Evolutionary conservation across 2,113 vertebrate species (phyloP).

Genomic region (Tauraco erythrolophus): DNA sequence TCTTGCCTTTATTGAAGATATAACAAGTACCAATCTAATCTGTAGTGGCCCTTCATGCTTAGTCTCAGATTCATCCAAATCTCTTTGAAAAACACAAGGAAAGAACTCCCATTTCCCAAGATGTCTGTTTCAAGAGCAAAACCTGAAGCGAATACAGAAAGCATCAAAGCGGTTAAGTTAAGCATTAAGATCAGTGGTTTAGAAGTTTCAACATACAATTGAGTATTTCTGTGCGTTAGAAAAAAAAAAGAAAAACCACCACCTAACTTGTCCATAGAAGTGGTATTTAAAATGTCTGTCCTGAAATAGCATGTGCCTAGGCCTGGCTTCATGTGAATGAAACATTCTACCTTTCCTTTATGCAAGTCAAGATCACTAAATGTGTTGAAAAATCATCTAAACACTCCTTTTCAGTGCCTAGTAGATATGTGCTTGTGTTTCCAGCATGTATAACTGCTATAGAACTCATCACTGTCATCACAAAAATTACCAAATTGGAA

Average conservation of each 20-base stretch:
- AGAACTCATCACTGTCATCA: neutral
- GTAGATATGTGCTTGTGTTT: neutral
- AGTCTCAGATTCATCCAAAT: neutral
- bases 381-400: neutral
- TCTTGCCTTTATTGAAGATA: neutral
- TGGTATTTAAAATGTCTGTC: neutral
- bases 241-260: fast-evolving
- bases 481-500: neutral
- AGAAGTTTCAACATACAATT: neutral
- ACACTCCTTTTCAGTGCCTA: neutral
- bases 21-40: neutral
- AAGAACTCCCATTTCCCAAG: neutral
- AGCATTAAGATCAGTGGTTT: neutral
- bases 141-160: neutral
- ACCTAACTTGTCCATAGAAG: fast-evolving
- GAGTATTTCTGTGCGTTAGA: neutral
- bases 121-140: neutral
- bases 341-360: neutral
- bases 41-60: neutral
- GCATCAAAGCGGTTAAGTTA: neutral
- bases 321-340: neutral
- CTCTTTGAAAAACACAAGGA: neutral
- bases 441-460: neutral
- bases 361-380: neutral
- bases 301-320: neutral